These are phyloP conservation scores for Enoplosus armatus DNA, from an alignment of 2,797 vertebrate species.

Conservation along the genomic window DNA sequence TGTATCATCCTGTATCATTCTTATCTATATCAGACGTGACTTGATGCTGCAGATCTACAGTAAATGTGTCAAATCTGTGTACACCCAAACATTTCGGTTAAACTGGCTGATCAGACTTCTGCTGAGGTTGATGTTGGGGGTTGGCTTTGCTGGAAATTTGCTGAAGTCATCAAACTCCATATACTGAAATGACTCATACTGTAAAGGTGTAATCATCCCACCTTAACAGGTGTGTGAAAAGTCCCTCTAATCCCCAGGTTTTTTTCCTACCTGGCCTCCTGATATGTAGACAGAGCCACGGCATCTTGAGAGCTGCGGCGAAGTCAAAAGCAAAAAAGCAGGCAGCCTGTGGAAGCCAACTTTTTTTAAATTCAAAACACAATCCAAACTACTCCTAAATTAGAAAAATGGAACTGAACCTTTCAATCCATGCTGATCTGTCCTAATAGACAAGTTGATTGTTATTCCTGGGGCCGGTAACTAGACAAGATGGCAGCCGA, in stretches of 20 bases:
- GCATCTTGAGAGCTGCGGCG: conserved; percentile 16
- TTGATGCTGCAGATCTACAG: conserved; percentile 23
- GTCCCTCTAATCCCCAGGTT: conserved; percentile 37
- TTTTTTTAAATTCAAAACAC: conserved; percentile 10
- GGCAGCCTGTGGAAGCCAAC: neutral
- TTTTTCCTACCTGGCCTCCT: conserved; percentile 10
- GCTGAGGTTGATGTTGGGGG: conserved; percentile 10
- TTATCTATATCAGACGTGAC: neutral
- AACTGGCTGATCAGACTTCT: conserved; percentile 7
- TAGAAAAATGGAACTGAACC: neutral
- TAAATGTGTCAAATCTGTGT: conserved; percentile 14
- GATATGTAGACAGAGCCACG: neutral
- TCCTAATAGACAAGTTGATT: neutral
- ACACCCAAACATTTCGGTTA: conserved; percentile 9
- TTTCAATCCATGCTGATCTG: neutral
- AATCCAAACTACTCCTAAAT: neutral
- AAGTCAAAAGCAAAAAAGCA: neutral
- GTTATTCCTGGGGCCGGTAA: conserved; percentile 20
- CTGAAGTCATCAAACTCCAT: conserved; percentile 57
- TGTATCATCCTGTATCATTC: neutral
- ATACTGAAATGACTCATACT: conserved; percentile 47
- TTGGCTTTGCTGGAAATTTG: conserved; percentile 50
- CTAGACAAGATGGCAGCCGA: neutral
- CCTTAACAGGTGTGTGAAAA: conserved; percentile 63
- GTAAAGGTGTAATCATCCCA: conserved; percentile 65